Base-by-base conservation (phyloP, 2,888 invertebrate genomes). In the Xylota segnis region DNA sequence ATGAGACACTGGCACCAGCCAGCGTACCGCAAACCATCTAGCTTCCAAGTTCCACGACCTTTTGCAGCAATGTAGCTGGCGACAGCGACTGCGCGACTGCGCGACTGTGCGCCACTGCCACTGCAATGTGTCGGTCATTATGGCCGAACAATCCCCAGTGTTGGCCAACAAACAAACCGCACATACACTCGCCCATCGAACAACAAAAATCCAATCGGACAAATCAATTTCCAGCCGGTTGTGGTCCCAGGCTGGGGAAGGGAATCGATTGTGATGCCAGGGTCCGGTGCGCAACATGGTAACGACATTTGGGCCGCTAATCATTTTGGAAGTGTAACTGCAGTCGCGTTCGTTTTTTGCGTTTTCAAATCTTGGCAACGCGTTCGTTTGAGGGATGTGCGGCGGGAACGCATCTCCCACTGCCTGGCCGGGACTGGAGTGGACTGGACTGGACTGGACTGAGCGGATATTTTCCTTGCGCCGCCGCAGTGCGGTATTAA, bases 1-100 rank as follows among this genome's bases (percentile, higher is more conserved):
- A 86, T 86, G 86, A 81, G 79, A 79, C 76, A 84, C 61, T 66
- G 84, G 66, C 65, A 54, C 65, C 75, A 70, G 63, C 70, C 70
- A 50, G 18, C 18, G 54, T 47, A 45, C 56, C 47, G 7, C 74
- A 61, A 72, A 32, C 52, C 43, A 66, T 66, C 81, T 82, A 77
- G 86, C 86, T 86, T 77, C 86, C 82, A 68, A 82, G 86, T 86
- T 86, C 72, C 86, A 86, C 86, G 86, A 86, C 86, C 86, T 77
- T 81, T 86, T 75, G 74, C 74, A 68, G 61, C 68, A 77, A 40
- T 63, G 68, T 68, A 63, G 78, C 61, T 45, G n/a, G 58, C 47
- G 23, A 76, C 7, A 47, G 52, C 50, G 27, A 77, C 9, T 58
- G 50, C 18, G 12, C 29, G 12, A 34, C 29, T 50, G 32, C 4